Conservation (phyloP, 2,113 vertebrate genomes). For the Rhineura floridana region DNA sequence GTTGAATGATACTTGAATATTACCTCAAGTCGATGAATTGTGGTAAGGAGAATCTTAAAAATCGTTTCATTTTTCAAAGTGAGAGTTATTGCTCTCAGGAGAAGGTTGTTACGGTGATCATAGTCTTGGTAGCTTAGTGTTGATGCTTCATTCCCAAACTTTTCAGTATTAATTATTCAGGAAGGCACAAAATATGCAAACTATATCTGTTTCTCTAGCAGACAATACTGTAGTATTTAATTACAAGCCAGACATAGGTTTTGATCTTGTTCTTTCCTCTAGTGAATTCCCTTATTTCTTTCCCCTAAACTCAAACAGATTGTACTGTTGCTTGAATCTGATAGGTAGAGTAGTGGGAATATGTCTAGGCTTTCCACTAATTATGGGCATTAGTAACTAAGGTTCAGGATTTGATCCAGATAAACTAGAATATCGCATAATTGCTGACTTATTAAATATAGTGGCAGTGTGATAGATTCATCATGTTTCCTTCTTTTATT, state of each 20-base stretch:
- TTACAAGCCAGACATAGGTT: neutral
- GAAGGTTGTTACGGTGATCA: neutral
- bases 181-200: neutral
- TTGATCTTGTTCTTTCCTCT: slow-evolving; percentile 4
- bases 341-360: neutral
- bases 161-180: slow-evolving; percentile 25
- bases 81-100: slow-evolving; percentile 45
- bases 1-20: slow-evolving; percentile 47
- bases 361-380: neutral
- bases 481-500: neutral
- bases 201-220: neutral
- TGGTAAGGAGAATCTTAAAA: slow-evolving; percentile 36
- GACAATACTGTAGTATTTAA: neutral
- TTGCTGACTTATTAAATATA: neutral
- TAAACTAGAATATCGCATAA: neutral
- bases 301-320: neutral
- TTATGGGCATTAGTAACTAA: neutral
- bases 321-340: neutral
- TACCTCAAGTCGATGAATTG: slow-evolving; percentile 38
- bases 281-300: neutral
- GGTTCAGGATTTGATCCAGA: neutral
- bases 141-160: slow-evolving; percentile 26
- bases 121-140: slow-evolving; percentile 7
- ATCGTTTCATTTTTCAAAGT: slow-evolving; percentile 44
- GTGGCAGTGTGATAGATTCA: neutral